Conservation (phyloP, 2,113 vertebrate genomes). For the Gallinago undulata region DNA sequence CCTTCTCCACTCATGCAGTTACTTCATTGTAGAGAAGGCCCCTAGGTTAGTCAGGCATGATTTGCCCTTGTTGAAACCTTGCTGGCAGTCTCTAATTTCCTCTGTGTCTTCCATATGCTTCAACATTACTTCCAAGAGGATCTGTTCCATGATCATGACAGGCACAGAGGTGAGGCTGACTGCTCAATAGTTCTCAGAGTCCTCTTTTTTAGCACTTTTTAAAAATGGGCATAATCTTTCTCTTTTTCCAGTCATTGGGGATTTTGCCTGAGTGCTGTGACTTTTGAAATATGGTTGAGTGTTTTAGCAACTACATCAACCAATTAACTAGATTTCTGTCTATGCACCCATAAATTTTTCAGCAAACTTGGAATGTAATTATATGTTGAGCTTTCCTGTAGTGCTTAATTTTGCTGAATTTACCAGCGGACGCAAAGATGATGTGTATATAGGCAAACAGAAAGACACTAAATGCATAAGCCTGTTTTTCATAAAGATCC, state of each 20-base stretch:
- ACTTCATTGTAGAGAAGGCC: background rate
- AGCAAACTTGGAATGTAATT: background rate
- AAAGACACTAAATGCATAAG: background rate
- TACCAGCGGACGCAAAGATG: background rate
- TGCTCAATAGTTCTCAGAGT: background rate
- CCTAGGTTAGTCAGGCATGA: background rate
- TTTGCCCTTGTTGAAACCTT: background rate
- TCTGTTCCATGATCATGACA: background rate
- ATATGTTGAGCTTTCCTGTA: background rate
- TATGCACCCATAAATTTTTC: background rate
- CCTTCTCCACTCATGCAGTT: background rate
- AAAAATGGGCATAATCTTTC: background rate
- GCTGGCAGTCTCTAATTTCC: background rate
- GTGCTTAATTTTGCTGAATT: background rate
- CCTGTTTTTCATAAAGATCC: background rate
- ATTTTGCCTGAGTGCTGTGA: background rate
- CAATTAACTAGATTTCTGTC: background rate
- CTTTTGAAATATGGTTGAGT: background rate
- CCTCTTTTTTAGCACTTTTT: background rate
- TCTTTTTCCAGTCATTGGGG: background rate
- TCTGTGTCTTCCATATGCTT: background rate
- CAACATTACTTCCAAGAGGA: background rate
- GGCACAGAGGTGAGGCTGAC: background rate
- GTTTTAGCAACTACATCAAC: background rate
- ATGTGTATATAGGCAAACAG: background rate